Evolutionary conservation across 2,888 invertebrate genomes (phyloP).

Genomic region (Chloroclystis v-ata): DNA sequence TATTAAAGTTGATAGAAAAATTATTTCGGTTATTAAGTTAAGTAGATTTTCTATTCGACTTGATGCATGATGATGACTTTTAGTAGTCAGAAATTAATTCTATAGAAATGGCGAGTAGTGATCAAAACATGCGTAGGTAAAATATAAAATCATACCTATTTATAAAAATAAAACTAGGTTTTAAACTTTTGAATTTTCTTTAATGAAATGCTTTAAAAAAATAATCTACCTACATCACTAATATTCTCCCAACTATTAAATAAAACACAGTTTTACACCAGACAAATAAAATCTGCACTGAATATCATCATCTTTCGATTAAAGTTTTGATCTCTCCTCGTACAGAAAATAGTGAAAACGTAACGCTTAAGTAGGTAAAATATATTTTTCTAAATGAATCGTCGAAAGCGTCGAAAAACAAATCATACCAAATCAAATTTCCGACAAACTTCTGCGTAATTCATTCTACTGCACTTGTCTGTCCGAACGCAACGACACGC

Average conservation of each 20-base stretch:
- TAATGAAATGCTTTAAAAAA: no score
- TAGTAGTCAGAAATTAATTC: constrained; percentile 36
- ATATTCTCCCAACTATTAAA: no score
- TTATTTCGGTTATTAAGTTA: constrained; percentile 58
- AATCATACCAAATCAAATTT: neutral
- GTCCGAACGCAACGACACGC: constrained; percentile 17
- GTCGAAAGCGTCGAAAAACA: neutral
- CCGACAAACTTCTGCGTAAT: constrained; percentile 3
- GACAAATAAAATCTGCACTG: constrained; percentile 2
- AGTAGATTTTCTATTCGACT: constrained; percentile 48
- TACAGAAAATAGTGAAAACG: constrained; percentile 19
- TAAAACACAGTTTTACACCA: no score
- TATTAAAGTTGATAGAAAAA: constrained; percentile 57
- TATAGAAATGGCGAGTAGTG: constrained; percentile 35
- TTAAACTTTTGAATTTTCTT: no score
- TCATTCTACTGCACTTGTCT: constrained; percentile 17
- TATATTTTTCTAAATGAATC: constrained; percentile 1
- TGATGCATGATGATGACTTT: constrained; percentile 55
- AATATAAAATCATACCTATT: no score
- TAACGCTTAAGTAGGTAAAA: constrained; percentile 22
- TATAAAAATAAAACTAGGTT: no score
- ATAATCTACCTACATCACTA: no score
- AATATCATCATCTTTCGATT: constrained; percentile 7
- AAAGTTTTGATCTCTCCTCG: constrained; percentile 40
- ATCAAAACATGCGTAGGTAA: constrained; percentile 31